Conservation (phyloP, 2,113 vertebrate species). For the Limanda limanda region DNA sequence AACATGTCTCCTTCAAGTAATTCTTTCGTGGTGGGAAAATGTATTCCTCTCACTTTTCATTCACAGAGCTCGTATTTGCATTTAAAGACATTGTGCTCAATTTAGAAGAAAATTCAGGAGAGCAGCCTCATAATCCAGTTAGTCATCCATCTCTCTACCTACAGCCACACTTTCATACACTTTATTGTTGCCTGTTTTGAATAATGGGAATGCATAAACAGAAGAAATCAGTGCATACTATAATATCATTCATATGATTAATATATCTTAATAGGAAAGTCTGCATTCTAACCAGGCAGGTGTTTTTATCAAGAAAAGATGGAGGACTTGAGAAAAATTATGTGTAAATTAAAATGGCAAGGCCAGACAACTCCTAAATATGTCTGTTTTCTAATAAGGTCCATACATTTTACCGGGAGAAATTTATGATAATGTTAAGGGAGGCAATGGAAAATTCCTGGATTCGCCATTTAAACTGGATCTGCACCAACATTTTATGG, state of each 20-base stretch:
- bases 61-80: slow-evolving; percentile 16
- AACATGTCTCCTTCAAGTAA: slow-evolving; percentile 15
- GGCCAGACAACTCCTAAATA: not conserved
- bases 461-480: too few species aligned
- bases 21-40: slow-evolving; percentile 12
- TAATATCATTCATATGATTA: not conserved
- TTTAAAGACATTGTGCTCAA: slow-evolving; percentile 16
- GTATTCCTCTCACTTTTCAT: slow-evolving; percentile 17
- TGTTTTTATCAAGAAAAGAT: not conserved
- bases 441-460: too few species aligned
- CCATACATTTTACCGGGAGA: not conserved
- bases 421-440: too few species aligned
- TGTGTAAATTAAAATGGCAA: not conserved
- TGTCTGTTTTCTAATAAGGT: not conserved
- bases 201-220: not conserved
- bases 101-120: slow-evolving; percentile 13
- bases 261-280: not conserved
- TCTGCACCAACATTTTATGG: too few species aligned
- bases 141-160: not conserved
- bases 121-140: slow-evolving; percentile 6
- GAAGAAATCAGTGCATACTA: not conserved
- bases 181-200: not conserved
- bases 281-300: not conserved
- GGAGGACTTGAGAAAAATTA: not conserved
- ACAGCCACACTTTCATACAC: not conserved